Percentiles rank a stretch among this genome's conserved stretches.
Conservation (phyloP, 2,113 vertebrate species). For the Paramisgurnus dabryanus region DNA sequence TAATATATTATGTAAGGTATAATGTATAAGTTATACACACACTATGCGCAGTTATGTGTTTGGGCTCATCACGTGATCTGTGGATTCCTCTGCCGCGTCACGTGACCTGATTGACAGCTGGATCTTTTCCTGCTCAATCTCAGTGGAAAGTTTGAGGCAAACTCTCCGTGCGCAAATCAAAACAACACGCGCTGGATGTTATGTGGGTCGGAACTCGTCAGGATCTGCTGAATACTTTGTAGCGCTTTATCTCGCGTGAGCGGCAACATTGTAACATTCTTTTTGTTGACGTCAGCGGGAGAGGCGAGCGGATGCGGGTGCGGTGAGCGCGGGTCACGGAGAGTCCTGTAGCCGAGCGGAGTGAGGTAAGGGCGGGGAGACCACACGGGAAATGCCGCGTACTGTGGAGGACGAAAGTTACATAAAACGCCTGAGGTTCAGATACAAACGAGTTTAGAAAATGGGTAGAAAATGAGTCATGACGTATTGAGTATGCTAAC, state of each 20-base stretch:
- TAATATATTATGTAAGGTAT: too few relatives aligned
- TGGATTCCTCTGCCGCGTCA: slow-evolving; percentile 54
- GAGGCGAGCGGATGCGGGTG: slow-evolving; percentile 44
- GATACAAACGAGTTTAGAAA: neutral
- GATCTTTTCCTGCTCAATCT: slow-evolving; percentile 42
- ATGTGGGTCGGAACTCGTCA: neutral
- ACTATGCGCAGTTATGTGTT: neutral
- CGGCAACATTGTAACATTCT: neutral
- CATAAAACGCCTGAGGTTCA: slow-evolving; percentile 17
- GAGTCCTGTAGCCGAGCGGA: slow-evolving; percentile 34
- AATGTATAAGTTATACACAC: too few relatives aligned
- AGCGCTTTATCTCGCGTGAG: neutral
- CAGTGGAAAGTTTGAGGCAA: neutral
- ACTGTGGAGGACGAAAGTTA: neutral
- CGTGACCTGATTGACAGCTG: slow-evolving; percentile 64
- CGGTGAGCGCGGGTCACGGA: slow-evolving; percentile 20
- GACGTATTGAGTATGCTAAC: too few relatives aligned
- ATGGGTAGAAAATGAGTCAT: neutral
- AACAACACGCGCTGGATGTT: neutral
- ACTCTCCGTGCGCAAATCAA: neutral
- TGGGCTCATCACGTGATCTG: neutral
- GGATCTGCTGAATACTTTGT: neutral
- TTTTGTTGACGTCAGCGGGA: neutral
- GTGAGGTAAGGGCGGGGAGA: slow-evolving; percentile 61
- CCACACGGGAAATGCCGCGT: slow-evolving; percentile 33